These are phyloP conservation scores for Sigmodon hispidus DNA, from an alignment of 2,113 vertebrate genomes.

Conservation along the genomic window DNA sequence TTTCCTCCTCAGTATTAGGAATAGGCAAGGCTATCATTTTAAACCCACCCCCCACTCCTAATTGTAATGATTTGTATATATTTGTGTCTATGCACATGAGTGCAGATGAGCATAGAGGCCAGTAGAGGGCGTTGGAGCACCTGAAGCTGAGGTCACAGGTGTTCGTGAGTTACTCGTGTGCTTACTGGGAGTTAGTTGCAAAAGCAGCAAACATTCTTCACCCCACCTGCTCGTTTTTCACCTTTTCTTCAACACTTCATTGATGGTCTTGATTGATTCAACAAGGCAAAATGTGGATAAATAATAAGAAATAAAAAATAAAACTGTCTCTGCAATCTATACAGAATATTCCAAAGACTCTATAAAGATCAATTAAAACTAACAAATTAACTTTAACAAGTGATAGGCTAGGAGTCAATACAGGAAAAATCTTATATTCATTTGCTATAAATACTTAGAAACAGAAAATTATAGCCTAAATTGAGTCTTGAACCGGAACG, in stretches of 20 bases:
- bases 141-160: not conserved
- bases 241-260: not conserved
- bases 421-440: not conserved
- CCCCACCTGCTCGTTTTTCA: not conserved
- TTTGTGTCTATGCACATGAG: not conserved
- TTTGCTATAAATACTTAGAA: constrained; percentile 4
- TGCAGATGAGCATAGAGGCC: not conserved
- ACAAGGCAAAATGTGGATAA: not conserved
- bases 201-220: not conserved
- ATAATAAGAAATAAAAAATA: constrained; percentile 24
- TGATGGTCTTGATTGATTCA: not conserved
- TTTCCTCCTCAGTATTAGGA: not conserved
- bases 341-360: constrained; percentile 4
- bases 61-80: not conserved
- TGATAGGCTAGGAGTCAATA: not conserved
- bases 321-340: not conserved
- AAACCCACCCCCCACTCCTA: not conserved
- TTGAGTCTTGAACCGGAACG: not conserved
- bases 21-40: not conserved
- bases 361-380: not conserved
- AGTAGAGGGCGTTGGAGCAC: not conserved
- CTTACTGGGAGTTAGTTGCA: not conserved
- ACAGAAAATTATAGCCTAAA: not conserved
- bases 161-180: not conserved
- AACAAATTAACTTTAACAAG: not conserved